Conservation (phyloP, 2,797 vertebrate genomes). For the Vultur gryphus region DNA sequence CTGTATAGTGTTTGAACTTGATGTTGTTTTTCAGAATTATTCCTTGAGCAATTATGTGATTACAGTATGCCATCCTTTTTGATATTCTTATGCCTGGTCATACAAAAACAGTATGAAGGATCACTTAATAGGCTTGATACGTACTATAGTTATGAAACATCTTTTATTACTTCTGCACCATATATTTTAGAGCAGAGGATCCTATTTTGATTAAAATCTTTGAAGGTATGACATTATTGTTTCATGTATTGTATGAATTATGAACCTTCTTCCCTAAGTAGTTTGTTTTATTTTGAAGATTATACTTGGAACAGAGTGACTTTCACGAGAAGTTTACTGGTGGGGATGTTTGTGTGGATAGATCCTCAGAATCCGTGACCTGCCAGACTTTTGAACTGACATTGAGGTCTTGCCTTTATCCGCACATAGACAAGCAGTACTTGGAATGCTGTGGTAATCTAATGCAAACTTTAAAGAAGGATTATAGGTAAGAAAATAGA, state of each 20-base stretch:
- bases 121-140: not conserved
- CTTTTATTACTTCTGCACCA: not conserved
- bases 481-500: conserved; percentile 83
- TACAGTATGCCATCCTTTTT: not conserved
- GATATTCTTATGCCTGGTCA: not conserved
- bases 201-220: not conserved
- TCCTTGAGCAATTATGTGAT: not conserved
- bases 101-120: not conserved
- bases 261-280: not conserved
- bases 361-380: conserved; percentile 95
- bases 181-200: not conserved
- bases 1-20: not conserved
- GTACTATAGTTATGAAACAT: not conserved
- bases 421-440: conserved; percentile 92
- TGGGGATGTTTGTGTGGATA: conserved; percentile 87
- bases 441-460: conserved; percentile 94
- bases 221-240: not conserved
- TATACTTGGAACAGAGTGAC: conserved; percentile 94
- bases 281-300: conserved; percentile 71
- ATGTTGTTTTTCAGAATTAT: not conserved
- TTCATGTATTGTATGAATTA: not conserved
- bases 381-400: conserved; percentile 97
- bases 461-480: conserved; percentile 94
- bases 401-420: conserved; percentile 93
- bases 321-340: conserved; percentile 91